Conservation (phyloP, 2,888 invertebrate species). For the Archaeoteleia sp. region DNA sequence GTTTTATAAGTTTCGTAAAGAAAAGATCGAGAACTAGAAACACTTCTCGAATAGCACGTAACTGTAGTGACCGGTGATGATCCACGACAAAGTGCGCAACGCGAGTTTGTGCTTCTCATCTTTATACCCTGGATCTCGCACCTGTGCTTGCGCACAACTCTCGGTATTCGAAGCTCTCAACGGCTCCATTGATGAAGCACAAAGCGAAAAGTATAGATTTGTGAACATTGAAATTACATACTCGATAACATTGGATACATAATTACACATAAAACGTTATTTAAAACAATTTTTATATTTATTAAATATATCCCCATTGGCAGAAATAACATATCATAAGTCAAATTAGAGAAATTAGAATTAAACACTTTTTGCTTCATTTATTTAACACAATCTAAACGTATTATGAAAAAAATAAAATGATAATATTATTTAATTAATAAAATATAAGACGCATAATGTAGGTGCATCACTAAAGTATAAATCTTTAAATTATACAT, state of each 20-base stretch:
- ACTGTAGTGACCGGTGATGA: constrained; percentile 48
- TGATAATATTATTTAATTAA: too few relatives aligned
- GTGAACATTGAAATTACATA: constrained; percentile 15
- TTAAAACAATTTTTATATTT: too few relatives aligned
- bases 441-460: too few relatives aligned
- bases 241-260: not conserved
- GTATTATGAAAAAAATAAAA: too few relatives aligned
- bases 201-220: constrained; percentile 19
- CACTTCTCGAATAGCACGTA: constrained; percentile 28
- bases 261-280: too few relatives aligned
- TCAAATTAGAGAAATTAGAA: too few relatives aligned
- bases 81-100: constrained; percentile 69
- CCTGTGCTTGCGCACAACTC: constrained; percentile 69
- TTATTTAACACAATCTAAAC: too few relatives aligned
- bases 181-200: constrained; percentile 35
- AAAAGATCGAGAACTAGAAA: constrained; percentile 18
- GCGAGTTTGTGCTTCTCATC: constrained; percentile 66
- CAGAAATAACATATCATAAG: too few relatives aligned
- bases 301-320: too few relatives aligned
- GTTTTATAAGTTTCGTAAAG: not conserved
- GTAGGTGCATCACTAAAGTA: too few relatives aligned
- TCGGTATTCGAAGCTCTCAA: constrained; percentile 28
- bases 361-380: too few relatives aligned
- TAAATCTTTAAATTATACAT: too few relatives aligned
- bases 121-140: constrained; percentile 70